Percentiles rank a stretch among this genome's conserved stretches.
These are phyloP conservation scores for Calliopsis andreniformis DNA, from an alignment of 1,140 invertebrate genomes.

Conservation along the genomic window DNA sequence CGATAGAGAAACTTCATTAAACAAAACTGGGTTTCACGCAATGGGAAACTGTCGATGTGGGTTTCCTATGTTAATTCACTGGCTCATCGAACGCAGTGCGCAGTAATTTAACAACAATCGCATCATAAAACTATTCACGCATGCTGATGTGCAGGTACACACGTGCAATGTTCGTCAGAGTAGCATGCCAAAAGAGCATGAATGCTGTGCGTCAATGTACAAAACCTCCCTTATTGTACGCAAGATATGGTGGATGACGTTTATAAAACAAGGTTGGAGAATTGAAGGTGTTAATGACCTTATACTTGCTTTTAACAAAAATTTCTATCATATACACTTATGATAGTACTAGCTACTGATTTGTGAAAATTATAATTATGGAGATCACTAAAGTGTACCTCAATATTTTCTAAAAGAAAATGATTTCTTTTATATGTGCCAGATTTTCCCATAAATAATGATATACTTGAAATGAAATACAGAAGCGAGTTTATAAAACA, in stretches of 20 bases:
- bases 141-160: constrained; percentile 69
- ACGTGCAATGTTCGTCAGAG: constrained; percentile 51
- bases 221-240: constrained; percentile 38
- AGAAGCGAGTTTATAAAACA: too few species aligned
- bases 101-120: constrained; percentile 68
- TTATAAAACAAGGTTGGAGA: constrained; percentile 20
- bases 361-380: too few species aligned
- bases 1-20: too few species aligned
- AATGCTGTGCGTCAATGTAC: constrained; percentile 49
- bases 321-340: not conserved
- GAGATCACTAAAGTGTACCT: too few species aligned
- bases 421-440: too few species aligned
- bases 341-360: too few species aligned
- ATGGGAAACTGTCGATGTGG: constrained; percentile 1
- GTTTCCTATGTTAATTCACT: constrained; percentile 45
- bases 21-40: not conserved
- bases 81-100: constrained; percentile 35
- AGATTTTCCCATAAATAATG: too few species aligned
- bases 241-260: constrained; percentile 30
- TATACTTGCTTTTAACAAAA: constrained; percentile 14
- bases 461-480: too few species aligned
- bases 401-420: too few species aligned
- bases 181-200: constrained; percentile 44
- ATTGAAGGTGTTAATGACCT: constrained; percentile 38
- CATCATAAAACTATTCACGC: constrained; percentile 70